Conservation (phyloP, 2,888 invertebrate species). For the Ormyrus thymus region DNA sequence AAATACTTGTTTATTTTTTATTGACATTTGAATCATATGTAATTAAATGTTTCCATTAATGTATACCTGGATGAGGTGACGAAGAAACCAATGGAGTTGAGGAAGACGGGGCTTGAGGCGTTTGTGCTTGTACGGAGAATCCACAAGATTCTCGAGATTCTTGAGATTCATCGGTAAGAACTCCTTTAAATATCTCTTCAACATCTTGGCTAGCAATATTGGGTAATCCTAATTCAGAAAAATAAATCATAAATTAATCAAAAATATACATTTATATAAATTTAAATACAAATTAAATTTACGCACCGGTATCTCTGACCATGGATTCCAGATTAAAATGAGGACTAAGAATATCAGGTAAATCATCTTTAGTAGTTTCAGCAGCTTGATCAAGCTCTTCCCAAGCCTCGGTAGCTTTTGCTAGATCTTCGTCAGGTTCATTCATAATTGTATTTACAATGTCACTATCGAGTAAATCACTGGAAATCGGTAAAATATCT, state of each 20-base stretch:
- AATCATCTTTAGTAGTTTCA: conserved; percentile 82
- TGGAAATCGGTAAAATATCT: conserved; percentile 81
- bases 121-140: conserved; percentile 73
- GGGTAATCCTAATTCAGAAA: conserved; percentile 77
- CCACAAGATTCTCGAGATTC: conserved; percentile 85
- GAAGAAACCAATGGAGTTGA: conserved; percentile 72
- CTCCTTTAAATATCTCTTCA: conserved; percentile 93
- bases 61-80: conserved; percentile 71
- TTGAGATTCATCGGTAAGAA: conserved; percentile 88
- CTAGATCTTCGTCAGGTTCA: conserved; percentile 78
- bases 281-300: conserved; percentile 5
- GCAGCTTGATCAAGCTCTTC: conserved; percentile 76
- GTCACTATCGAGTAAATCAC: conserved; percentile 81
- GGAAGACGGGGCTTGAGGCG: conserved; percentile 68
- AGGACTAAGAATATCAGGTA: conserved; percentile 81
- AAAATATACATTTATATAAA: background rate
- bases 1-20: background rate
- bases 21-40: background rate
- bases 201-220: conserved; percentile 94
- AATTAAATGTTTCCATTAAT: too few relatives aligned
- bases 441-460: conserved; percentile 83
- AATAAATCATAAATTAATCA: conserved; percentile 13
- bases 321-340: conserved; percentile 86
- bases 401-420: conserved; percentile 76
- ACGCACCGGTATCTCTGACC: conserved; percentile 78